phyloP scores from a whole-genome alignment of 2,797 vertebrate species.

The Labeo calbasu region DNA sequence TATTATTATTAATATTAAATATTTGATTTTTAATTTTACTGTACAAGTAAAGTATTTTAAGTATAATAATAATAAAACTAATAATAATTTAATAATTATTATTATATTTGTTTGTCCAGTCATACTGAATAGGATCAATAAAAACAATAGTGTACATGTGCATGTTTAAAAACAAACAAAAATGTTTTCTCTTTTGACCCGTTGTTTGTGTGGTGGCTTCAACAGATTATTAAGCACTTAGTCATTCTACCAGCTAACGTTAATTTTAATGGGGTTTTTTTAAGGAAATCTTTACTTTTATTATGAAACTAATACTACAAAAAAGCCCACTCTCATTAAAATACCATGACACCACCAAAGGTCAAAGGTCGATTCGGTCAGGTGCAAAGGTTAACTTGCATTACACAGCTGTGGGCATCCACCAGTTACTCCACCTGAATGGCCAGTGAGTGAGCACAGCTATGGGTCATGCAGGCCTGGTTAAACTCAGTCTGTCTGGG shows the following conservation, averaged over 20 bases:
- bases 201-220: neutral
- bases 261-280: neutral
- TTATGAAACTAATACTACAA: neutral
- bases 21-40: neutral
- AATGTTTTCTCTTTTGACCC: conserved; percentile 3
- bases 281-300: neutral
- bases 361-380: conserved; percentile 53
- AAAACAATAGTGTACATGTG: neutral
- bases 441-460: conserved; percentile 56
- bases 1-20: neutral
- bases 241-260: neutral
- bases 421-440: conserved; percentile 62
- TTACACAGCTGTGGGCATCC: conserved; percentile 64
- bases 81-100: too few relatives aligned
- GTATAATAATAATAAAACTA: too few relatives aligned
- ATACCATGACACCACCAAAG: conserved; percentile 41
- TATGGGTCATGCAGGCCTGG: conserved; percentile 44
- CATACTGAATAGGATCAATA: neutral
- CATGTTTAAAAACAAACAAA: too few relatives aligned
- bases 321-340: conserved; percentile 23
- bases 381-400: conserved; percentile 53
- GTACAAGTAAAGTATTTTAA: neutral
- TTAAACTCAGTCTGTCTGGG: conserved; percentile 64
- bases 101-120: neutral
- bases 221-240: neutral